phyloP scores from a whole-genome alignment of 2,888 invertebrate species.

The Cheilosia pagana region DNA sequence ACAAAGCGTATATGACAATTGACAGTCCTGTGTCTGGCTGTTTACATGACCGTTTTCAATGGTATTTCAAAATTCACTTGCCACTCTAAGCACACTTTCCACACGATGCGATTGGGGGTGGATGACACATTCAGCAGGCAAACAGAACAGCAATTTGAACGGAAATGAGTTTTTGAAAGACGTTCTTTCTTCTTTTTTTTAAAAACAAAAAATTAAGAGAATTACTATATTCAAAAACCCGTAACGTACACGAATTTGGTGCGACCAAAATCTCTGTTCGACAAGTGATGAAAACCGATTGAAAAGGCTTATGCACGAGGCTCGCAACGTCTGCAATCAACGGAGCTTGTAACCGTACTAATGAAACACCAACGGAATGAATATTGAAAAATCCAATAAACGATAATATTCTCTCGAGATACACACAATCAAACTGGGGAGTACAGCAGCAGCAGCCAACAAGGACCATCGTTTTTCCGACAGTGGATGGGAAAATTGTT shows the following conservation, averaged over 20 bases:
- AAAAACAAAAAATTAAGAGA: not conserved
- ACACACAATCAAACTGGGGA: constrained; percentile 57
- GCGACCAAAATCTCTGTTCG: constrained; percentile 46
- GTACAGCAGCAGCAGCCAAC: constrained; percentile 44
- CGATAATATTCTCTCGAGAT: constrained; percentile 73
- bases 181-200: not conserved
- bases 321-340: constrained; percentile 81
- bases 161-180: constrained; percentile 57
- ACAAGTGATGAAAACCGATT: constrained; percentile 4
- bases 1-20: constrained; percentile 38
- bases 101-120: not conserved
- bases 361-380: constrained; percentile 77
- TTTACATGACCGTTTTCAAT: constrained; percentile 47
- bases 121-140: constrained; percentile 36
- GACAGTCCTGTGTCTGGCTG: constrained; percentile 14
- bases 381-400: constrained; percentile 75
- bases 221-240: constrained; percentile 4
- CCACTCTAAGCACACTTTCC: constrained; percentile 28
- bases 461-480: constrained; percentile 62
- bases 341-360: constrained; percentile 83
- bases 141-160: constrained; percentile 55
- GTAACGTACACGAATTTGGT: not conserved
- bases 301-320: constrained; percentile 44
- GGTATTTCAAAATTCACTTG: constrained; percentile 3
- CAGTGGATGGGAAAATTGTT: constrained; percentile 71